Conservation (phyloP, 2,113 vertebrate species). For the Callaeas wilsoni region DNA sequence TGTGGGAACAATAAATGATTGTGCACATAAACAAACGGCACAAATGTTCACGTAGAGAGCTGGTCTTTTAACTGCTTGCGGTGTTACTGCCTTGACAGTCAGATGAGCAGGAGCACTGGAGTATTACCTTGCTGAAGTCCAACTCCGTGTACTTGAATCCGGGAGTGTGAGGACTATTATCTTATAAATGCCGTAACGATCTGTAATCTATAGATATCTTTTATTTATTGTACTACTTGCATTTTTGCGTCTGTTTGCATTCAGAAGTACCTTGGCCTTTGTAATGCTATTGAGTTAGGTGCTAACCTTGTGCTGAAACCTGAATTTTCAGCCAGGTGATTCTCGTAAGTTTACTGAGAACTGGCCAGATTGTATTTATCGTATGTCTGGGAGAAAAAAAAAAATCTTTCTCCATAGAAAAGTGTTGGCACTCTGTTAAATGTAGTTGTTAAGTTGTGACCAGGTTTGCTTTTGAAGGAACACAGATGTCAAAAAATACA, state of each 20-base stretch:
- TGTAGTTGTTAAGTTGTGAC: not conserved
- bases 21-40: slow-evolving; percentile 1
- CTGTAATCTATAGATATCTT: not conserved
- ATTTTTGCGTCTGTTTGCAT: not conserved
- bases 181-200: not conserved
- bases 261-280: not conserved
- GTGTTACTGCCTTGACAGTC: not conserved
- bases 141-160: not conserved
- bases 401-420: not conserved
- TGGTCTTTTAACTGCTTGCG: not conserved
- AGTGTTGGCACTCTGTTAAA: not conserved
- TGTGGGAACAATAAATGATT: slow-evolving; percentile 18
- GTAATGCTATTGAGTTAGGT: not conserved
- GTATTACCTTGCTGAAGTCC: not conserved
- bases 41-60: not conserved
- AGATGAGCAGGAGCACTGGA: not conserved
- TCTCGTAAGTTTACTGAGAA: not conserved
- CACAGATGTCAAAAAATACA: not conserved
- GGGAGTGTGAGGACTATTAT: not conserved
- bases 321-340: not conserved
- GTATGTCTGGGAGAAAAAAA: not conserved
- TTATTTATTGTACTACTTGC: not conserved
- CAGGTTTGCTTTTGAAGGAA: not conserved
- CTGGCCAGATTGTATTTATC: not conserved
- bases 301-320: not conserved